Conservation (phyloP, 2,797 vertebrate genomes). For the Sebastes steindachneri region DNA sequence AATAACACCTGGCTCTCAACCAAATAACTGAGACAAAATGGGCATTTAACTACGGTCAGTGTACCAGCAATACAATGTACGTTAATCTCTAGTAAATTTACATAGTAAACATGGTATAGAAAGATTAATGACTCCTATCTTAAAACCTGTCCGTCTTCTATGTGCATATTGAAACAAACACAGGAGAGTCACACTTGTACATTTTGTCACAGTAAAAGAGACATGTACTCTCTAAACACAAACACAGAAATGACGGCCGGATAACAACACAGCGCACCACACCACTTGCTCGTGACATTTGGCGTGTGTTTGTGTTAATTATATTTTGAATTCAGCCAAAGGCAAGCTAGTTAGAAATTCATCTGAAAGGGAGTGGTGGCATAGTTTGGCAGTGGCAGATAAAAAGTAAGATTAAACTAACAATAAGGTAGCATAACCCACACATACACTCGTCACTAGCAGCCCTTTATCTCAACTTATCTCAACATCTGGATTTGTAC, state of each 20-base stretch:
- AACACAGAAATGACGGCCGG: not conserved
- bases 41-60: not conserved
- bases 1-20: not conserved
- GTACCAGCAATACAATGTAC: not conserved
- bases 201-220: not conserved
- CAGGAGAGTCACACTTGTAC: not conserved
- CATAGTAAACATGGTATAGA: not conserved
- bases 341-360: not conserved
- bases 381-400: constrained; percentile 25
- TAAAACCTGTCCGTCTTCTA: not conserved
- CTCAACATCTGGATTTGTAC: not conserved
- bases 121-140: not conserved
- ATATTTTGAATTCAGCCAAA: constrained; percentile 21
- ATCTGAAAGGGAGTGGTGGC: constrained; percentile 43
- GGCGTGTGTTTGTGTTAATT: constrained; percentile 17
- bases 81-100: not conserved
- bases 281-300: constrained; percentile 35
- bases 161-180: not conserved
- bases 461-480: constrained; percentile 2
- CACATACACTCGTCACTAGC: not conserved
- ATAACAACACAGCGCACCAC: not conserved
- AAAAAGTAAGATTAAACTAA: constrained; percentile 16
- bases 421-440: not conserved
- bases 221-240: not conserved
- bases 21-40: not conserved